Percentiles rank a stretch among this genome's conserved stretches.
Evolutionary conservation across 1,140 invertebrate genomes (phyloP).

Genomic region (Bathynomus jamesi): DNA sequence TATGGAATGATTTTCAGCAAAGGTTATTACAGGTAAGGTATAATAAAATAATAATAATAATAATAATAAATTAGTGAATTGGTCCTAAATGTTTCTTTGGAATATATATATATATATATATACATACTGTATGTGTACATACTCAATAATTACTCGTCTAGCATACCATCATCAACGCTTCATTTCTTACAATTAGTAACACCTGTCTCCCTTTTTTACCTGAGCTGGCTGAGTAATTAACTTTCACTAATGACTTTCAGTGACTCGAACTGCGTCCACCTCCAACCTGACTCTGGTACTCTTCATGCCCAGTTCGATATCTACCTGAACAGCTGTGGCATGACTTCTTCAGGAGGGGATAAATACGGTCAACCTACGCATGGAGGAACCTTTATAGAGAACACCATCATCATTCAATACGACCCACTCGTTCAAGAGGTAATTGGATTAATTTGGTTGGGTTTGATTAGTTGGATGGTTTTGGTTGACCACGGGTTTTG

Average conservation of each 20-base stretch:
- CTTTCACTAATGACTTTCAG: slow-evolving; percentile 15
- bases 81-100: no score
- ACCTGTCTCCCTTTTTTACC: no score
- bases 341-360: slow-evolving; percentile 46
- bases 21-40: slow-evolving; percentile 38
- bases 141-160: no score
- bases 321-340: slow-evolving; percentile 38
- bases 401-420: slow-evolving; percentile 90
- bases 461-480: slow-evolving; percentile 63
- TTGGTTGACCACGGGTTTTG: not conserved
- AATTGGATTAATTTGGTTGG: slow-evolving; percentile 69
- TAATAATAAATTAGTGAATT: no score
- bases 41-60: no score
- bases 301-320: slow-evolving; percentile 61
- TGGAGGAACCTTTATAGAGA: slow-evolving; percentile 85
- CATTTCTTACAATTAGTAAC: no score
- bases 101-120: no score
- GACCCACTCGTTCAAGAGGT: slow-evolving; percentile 91
- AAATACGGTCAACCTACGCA: slow-evolving; percentile 66
- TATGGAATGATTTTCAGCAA: slow-evolving; percentile 95
- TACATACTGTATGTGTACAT: no score
- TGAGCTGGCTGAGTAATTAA: no score
- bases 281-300: slow-evolving; percentile 80
- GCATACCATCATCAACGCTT: no score
- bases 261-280: slow-evolving; percentile 64